Base-by-base conservation (phyloP, 2,888 invertebrate genomes). In the Rosalia funebris region DNA sequence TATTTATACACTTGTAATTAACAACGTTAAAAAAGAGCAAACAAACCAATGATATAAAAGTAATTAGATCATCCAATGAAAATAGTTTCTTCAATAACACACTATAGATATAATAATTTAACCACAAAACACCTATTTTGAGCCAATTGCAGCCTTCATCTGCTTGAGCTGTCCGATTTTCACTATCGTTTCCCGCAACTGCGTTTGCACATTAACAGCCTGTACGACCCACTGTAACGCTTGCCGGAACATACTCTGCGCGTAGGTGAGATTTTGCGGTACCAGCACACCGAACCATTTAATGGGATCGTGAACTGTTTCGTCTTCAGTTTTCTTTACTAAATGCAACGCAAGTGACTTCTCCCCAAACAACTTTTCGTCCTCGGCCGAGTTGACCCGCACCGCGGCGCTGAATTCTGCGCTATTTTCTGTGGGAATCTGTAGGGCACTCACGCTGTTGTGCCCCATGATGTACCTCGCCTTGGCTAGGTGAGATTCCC, bases 251-350 rank as follows among this genome's bases (percentile, higher is more conserved):
- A 88, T 86, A 52, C 84, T 85, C 75, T 92, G 92, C 0, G 94
- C 92, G 67, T 84, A 85, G 71, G 89, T 87, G 73, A 96, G 82
- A 75, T 89, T 89, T 73, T 90, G 89, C 0, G 95, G 94, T 0
- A 94, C 92, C 31, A 96, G 81, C 34, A 93, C 87, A 9, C 95
- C 95, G 83, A 95, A 96, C 94, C 94, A 95, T 65, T 87, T 88
- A 20, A 95, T 77, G 0, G 95, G 94, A 78, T 95, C 87, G 17
- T 75, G 72, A 52, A 74, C 68, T 44, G 74, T 74, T 41, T 74
- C 32, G 77, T 80, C 79, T 72, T 82, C 73, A 42, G 5, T 75
- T 69, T 68, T 72, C 68, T 67, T 81, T 62, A 63, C 74, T 62
- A 62, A 57, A 14, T 76, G 71, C 11, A 82, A 63, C 37, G 83